Conservation (phyloP, 2,113 vertebrate species). For the Phrynosoma platyrhinos region DNA sequence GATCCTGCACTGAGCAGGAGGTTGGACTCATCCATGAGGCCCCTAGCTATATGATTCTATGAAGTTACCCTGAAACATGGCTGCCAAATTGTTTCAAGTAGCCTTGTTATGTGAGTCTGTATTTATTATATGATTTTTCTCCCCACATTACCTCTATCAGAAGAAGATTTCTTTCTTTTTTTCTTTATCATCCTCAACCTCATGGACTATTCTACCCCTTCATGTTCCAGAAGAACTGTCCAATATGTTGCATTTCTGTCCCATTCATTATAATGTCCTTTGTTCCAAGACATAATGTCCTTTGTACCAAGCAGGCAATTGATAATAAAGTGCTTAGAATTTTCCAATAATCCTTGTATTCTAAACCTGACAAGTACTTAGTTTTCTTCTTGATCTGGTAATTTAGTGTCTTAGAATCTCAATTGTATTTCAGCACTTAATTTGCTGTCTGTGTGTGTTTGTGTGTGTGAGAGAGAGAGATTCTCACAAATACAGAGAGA, state of each 20-base stretch:
- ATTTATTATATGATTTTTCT: too few relatives aligned
- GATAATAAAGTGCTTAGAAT: background rate
- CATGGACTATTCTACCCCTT: background rate
- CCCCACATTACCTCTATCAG: too few relatives aligned
- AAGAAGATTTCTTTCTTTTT: too few relatives aligned
- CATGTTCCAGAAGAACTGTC: background rate
- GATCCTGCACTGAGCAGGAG: too few relatives aligned
- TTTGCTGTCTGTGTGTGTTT: background rate
- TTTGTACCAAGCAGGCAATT: constrained; percentile 4
- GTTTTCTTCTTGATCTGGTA: constrained; percentile 2
- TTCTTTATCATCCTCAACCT: too few relatives aligned
- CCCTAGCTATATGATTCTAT: too few relatives aligned
- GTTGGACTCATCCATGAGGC: too few relatives aligned
- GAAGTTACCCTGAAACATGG: too few relatives aligned
- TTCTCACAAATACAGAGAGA: background rate
- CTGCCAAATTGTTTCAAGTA: too few relatives aligned
- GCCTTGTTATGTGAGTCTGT: too few relatives aligned
- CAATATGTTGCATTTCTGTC: background rate
- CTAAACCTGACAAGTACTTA: background rate
- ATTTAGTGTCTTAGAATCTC: constrained; percentile 1
- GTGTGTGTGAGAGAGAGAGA: background rate
- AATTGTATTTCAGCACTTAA: background rate
- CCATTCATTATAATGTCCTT: background rate
- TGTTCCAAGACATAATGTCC: constrained; percentile 11
- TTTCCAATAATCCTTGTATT: constrained; percentile 22